Evolutionary conservation across 2,888 invertebrate genomes (phyloP), one percentile per base, ranked within the genome.

Genomic region (Sympetrum striolatum): DNA sequence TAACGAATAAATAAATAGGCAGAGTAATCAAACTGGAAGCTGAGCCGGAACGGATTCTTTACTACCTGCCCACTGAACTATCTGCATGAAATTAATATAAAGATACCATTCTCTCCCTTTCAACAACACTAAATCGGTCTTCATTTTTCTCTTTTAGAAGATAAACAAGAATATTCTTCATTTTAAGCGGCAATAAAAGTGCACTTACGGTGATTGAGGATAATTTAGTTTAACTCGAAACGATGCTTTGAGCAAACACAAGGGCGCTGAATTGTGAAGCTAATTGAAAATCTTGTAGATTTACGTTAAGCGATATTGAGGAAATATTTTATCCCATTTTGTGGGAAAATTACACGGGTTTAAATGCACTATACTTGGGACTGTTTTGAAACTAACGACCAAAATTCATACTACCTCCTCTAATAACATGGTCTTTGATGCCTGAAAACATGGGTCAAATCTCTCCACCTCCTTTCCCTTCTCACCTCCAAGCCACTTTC

Each of bases 361-460:
- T 82, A 82, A 58, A 25, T n/a, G n/a, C 60, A 37, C 58, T 39
- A 86, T 60, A 60, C 60, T 64, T 86, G 37, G 58, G 86, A 22
- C n/a, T 12, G 60, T 60, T 35, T 60, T 60, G 37, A 60, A 86
- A 86, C 35, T 86, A 86, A 86, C 5, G 73, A 73, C 58, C 37
- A 60, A 37, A 86, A 86, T 86, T 86, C 86, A 86, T 86, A 60
- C 82, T 82, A n/a, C 58, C 39, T 37, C 86, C 86, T 64, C 86
- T 86, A 86, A 86, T 86, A 86, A 86, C 86, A 86, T 86, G 86
- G 86, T 86, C 86, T 86, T 86, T 86, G 86, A 86, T 86, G 86
- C 86, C 22, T n/a, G 37, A 86, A 86, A 86, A 64, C 86, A 60
- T 37, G 86, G 86, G 86, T 86, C 86, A 86, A 86, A 86, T 86